These are phyloP conservation scores for Andrena hattorfiana DNA, from an alignment of 2,888 invertebrate species.

Conservation along the genomic window DNA sequence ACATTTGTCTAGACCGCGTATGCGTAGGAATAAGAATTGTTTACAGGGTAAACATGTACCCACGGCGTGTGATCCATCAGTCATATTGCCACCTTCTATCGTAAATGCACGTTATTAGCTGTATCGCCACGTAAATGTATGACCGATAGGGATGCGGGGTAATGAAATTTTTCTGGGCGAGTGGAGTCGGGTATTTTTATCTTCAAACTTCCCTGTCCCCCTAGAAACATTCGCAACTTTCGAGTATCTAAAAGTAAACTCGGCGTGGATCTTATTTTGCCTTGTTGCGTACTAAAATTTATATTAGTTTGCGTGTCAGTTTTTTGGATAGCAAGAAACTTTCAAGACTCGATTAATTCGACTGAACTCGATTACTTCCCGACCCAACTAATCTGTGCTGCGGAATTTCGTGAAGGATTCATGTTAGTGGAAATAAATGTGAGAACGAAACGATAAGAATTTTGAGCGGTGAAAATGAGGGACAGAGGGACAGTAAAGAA, in stretches of 20 bases:
- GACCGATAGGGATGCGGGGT: neutral
- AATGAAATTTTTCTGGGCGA: neutral
- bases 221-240: too few relatives aligned
- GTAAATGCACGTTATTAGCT: neutral
- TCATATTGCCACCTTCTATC: neutral
- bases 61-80: neutral
- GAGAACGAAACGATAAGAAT: neutral
- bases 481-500: slow-evolving; percentile 15
- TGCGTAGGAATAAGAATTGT: slow-evolving; percentile 10
- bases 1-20: slow-evolving; percentile 35
- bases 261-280: too few relatives aligned
- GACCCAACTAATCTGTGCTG: too few relatives aligned
- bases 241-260: neutral
- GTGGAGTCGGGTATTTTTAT: neutral
- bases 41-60: slow-evolving; percentile 36
- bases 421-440: neutral
- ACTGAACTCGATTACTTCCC: too few relatives aligned
- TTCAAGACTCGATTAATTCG: too few relatives aligned
- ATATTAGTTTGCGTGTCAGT: too few relatives aligned
- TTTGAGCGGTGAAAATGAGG: slow-evolving; percentile 14
- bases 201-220: too few relatives aligned
- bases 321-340: too few relatives aligned
- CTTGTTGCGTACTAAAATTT: too few relatives aligned
- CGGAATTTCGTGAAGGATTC: too few relatives aligned
- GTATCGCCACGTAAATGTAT: neutral